Conservation (phyloP, 2,797 vertebrate genomes). For the Pantherophis alleghaniensis region DNA sequence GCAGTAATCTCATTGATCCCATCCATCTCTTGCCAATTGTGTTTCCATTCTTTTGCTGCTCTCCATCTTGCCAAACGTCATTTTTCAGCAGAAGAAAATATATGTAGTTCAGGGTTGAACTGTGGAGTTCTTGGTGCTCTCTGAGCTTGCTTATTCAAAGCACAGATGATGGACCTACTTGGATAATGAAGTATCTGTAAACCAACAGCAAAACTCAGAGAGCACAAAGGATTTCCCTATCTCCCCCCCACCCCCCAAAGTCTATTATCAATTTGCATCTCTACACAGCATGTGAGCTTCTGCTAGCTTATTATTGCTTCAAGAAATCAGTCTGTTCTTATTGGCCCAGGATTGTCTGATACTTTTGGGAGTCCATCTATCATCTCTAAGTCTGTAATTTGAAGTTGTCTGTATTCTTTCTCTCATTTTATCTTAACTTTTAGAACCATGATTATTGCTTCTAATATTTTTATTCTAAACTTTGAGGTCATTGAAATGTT, state of each 20-base stretch:
- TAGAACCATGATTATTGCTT: not conserved
- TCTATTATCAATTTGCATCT: not conserved
- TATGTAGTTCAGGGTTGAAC: not conserved
- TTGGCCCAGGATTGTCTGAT: not conserved
- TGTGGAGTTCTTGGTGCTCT: not conserved
- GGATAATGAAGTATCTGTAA: not conserved
- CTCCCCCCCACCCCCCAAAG: accelerated
- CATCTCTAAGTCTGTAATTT: not conserved
- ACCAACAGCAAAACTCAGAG: not conserved
- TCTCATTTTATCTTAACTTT: not conserved
- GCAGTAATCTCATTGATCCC: not conserved
- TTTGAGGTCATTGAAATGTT: not conserved
- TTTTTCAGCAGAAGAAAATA: not conserved
- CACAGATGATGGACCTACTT: not conserved
- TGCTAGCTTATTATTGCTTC: not conserved
- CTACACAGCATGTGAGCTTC: not conserved
- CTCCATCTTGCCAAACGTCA: not conserved
- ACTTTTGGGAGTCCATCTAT: not conserved
- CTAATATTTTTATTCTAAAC: not conserved
- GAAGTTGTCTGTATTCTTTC: not conserved
- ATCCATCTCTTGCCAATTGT: not conserved
- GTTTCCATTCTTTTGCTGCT: not conserved
- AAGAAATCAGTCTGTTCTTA: not conserved
- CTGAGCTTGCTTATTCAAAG: not conserved
- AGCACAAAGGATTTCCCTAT: not conserved